Percentiles rank a stretch among this genome's conserved stretches.
These are phyloP conservation scores for Sinonovacula constricta DNA, from an alignment of 1,140 invertebrate genomes.

Conservation along the genomic window DNA sequence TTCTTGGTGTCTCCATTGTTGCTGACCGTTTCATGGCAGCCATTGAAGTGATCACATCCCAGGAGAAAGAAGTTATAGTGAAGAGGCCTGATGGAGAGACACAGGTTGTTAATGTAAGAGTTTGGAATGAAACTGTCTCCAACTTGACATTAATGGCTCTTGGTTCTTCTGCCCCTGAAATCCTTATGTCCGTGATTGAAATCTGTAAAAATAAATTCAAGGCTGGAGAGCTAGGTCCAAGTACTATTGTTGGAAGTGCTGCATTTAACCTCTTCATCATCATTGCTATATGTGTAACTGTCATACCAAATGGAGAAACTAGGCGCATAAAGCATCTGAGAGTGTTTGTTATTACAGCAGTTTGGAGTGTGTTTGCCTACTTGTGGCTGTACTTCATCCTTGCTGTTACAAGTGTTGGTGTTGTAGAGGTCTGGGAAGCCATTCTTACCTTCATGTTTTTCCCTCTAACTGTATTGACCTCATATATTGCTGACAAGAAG, in stretches of 20 bases:
- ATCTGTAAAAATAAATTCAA: constrained; percentile 83
- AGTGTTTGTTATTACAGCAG: constrained; percentile 98
- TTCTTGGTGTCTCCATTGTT: constrained; percentile 99
- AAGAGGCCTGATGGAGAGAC: constrained; percentile 88
- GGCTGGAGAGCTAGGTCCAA: constrained; percentile 97
- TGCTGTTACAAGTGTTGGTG: constrained; percentile 88
- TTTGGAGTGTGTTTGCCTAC: constrained; percentile 99
- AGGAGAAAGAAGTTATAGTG: constrained; percentile 94
- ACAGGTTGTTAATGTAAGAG: constrained; percentile 88
- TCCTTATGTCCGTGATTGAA: constrained; percentile 85
- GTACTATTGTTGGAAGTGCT: constrained; percentile 99
- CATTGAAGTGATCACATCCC: constrained; percentile 99
- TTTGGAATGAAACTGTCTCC: constrained; percentile 98
- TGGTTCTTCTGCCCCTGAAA: constrained; percentile 99
- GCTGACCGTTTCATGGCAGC: constrained; percentile 99
- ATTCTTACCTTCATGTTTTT: constrained; percentile 97
- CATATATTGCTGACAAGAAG: constrained; percentile 93
- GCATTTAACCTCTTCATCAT: constrained; percentile 99
- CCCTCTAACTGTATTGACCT: constrained; percentile 96
- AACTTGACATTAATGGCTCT: constrained; percentile 99
- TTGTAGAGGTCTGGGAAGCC: constrained; percentile 93
- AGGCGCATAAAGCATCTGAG: constrained; percentile 97
- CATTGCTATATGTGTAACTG: constrained; percentile 95
- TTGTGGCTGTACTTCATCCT: constrained; percentile 99
- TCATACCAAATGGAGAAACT: constrained; percentile 93